Conservation (phyloP, 1,140 invertebrate genomes). For the Eumaeus atala region DNA sequence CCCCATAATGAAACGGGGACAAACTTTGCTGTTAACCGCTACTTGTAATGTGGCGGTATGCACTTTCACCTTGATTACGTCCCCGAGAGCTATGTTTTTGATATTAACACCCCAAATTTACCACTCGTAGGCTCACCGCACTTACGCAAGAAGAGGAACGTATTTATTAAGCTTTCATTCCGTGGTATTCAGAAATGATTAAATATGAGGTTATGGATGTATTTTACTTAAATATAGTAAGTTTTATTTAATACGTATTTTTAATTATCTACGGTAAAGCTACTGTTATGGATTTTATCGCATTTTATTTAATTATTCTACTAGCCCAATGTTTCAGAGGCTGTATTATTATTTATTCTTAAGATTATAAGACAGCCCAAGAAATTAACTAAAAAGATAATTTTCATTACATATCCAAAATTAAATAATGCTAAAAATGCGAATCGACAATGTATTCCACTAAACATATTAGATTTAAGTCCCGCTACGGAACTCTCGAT, state of each 20-base stretch:
- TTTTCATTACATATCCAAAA: not conserved
- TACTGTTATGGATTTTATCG: too few relatives aligned
- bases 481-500: slow-evolving; percentile 40
- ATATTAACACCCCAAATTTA: slow-evolving; percentile 8
- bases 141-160: not conserved
- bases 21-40: slow-evolving; percentile 5
- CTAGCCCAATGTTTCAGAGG: too few relatives aligned
- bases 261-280: too few relatives aligned
- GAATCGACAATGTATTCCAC: slow-evolving; percentile 28
- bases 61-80: slow-evolving; percentile 15
- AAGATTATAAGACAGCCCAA: too few relatives aligned
- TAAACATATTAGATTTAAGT: slow-evolving; percentile 45
- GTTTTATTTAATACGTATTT: too few relatives aligned
- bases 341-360: too few relatives aligned
- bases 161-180: too few relatives aligned
- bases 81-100: slow-evolving; percentile 11
- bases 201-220: too few relatives aligned
- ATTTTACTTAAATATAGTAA: too few relatives aligned
- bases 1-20: not conserved
- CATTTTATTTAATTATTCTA: too few relatives aligned
- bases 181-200: too few relatives aligned
- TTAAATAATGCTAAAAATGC: slow-evolving; percentile 16
- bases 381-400: too few relatives aligned
- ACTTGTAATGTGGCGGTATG: slow-evolving; percentile 14
- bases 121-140: slow-evolving; percentile 10